Evolutionary conservation across 64 coral and sea anemone genomes (phyloP).

Genomic region (Dendronephthya gigantea): DNA sequence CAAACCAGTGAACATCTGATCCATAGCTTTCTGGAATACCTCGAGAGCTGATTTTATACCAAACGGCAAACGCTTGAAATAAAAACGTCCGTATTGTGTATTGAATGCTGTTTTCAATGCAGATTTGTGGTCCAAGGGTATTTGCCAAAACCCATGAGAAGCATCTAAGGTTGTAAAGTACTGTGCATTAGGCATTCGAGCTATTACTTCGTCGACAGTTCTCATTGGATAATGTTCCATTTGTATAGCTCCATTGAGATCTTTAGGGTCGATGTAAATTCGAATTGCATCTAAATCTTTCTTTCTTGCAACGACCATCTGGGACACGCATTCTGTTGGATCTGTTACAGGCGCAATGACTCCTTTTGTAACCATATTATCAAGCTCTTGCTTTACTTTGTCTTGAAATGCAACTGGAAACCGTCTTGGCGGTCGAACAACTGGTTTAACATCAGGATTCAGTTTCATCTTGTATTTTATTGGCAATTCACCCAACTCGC

Average conservation of each 20-base stretch:
- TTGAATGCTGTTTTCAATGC: too few relatives aligned
- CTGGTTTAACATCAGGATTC: not conserved
- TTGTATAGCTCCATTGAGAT: slow-evolving; percentile 5
- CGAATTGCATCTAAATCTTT: not conserved
- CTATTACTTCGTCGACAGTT: not conserved
- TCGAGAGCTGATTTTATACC: not conserved
- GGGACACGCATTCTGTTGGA: slow-evolving; percentile 15
- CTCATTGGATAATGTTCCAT: not conserved
- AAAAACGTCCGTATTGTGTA: not conserved
- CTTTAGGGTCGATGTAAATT: not conserved
- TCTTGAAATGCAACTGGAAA: slow-evolving; percentile 8
- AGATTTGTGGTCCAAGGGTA: too few relatives aligned
- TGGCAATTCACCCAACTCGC: not conserved
- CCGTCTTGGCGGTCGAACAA: not conserved
- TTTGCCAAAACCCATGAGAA: too few relatives aligned
- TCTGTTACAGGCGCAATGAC: slow-evolving; percentile 11
- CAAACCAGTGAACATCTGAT: not conserved
- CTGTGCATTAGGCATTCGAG: not conserved
- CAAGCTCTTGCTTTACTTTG: slow-evolving; percentile 26
- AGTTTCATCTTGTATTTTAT: not conserved
- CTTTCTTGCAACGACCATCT: not conserved
- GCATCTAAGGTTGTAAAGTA: not conserved
- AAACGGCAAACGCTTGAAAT: not conserved
- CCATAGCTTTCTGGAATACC: not conserved
- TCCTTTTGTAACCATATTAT: not conserved